phyloP scores from a whole-genome alignment of 2,113 vertebrate species.

The Dicentrarchus labrax region DNA sequence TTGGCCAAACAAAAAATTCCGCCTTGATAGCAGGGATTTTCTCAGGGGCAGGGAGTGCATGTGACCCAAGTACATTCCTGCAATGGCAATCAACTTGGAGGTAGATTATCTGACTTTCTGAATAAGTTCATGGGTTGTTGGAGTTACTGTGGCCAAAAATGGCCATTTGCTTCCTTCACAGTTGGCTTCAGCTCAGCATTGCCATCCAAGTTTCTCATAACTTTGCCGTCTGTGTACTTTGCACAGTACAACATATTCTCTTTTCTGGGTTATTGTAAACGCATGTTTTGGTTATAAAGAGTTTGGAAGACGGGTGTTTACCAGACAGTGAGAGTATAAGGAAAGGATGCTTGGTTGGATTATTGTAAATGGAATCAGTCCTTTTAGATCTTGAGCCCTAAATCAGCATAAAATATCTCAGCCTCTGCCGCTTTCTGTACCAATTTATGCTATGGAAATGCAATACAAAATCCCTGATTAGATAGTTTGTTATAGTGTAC shows the following conservation, averaged over 20 bases:
- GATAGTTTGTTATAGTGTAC: no score
- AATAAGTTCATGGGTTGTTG: background rate
- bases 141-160: background rate
- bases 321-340: background rate
- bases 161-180: conserved; percentile 16
- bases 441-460: background rate
- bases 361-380: background rate
- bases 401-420: background rate
- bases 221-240: background rate
- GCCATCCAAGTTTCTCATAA: conserved; percentile 8
- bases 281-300: background rate
- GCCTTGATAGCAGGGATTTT: background rate
- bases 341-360: background rate
- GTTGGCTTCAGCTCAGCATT: conserved; percentile 5
- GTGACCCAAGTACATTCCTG: background rate
- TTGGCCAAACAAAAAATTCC: no score
- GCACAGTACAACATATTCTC: background rate
- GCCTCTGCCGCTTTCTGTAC: background rate
- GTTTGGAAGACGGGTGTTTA: background rate
- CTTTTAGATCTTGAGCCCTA: background rate
- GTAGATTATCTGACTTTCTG: background rate
- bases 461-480: background rate
- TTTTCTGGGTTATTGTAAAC: background rate
- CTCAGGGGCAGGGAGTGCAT: background rate
- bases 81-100: no score